Percentiles rank a stretch among this genome's conserved stretches.
These are phyloP conservation scores for Botia kubotai DNA, from an alignment of 2,797 vertebrate species.

Conservation along the genomic window DNA sequence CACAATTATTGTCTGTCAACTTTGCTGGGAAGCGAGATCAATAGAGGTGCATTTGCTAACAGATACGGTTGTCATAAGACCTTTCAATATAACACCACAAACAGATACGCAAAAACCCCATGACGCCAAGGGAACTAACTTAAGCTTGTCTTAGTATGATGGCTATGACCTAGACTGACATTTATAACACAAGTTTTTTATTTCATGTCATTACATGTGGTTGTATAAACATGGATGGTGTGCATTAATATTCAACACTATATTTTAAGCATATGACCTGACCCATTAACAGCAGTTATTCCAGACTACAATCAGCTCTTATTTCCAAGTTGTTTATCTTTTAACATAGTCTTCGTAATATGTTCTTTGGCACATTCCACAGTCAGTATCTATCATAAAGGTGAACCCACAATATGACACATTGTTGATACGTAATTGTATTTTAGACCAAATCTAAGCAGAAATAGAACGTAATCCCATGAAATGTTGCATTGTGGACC, in stretches of 20 bases:
- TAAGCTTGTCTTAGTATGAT: conserved; percentile 71
- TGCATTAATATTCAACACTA: neutral
- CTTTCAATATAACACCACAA: conserved; percentile 54
- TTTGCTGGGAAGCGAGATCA: neutral
- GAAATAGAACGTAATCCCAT: neutral
- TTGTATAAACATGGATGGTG: conserved; percentile 67
- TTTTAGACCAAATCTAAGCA: neutral
- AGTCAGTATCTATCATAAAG: conserved; percentile 15
- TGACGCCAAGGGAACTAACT: conserved; percentile 70
- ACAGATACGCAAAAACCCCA: conserved; percentile 62
- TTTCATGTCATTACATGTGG: conserved; percentile 76
- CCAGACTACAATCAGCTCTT: conserved; percentile 26
- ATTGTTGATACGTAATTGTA: neutral
- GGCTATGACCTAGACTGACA: conserved; percentile 66
- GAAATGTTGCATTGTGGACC: neutral
- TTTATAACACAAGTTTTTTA: conserved; percentile 75
- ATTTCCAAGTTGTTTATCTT: conserved; percentile 18
- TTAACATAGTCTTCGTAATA: conserved; percentile 19
- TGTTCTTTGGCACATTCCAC: conserved; percentile 13
- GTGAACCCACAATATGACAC: neutral
- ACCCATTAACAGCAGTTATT: neutral
- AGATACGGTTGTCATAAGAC: conserved; percentile 41
- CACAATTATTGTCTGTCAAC: neutral
- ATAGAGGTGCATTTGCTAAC: conserved; percentile 19
- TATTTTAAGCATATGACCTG: conserved; percentile 2